Base-by-base conservation (phyloP, 2,797 vertebrate genomes). In the Pangasius mekongensis region DNA sequence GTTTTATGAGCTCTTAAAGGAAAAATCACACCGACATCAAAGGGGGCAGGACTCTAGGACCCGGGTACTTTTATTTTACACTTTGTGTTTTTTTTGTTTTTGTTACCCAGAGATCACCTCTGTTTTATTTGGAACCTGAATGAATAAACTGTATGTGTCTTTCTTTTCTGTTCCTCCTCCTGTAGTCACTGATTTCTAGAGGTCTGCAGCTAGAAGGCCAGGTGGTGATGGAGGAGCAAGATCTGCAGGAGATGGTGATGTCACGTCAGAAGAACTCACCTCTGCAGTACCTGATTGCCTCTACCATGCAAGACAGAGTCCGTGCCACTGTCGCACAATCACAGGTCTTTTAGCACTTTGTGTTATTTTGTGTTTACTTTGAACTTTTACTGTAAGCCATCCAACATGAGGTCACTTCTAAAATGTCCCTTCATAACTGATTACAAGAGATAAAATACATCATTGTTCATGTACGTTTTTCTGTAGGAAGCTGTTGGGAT, bases 171-270 rank as follows among this genome's bases (percentile, higher is more conserved):
- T 88, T 76, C 90, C 74, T 67, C 4, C 11, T 9, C 52, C 84
- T 87, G 91, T 89, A 99, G 98, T 92, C 90, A 36, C 93, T 98
- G 88, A 95, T 97, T 93, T 97, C 97, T 49, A 96, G 95, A 66
- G 97, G 97, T 54, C 91, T 97, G 16, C 96, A 95, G 66, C 95
- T 97, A 33, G 97, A 96, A 90, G 97, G 97, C 2, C 97, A 97
- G 91, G 93, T 97, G 86, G 96, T 96, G 89, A 97, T 95, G 88
- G 96, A 97, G 49, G 97, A 98, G 90, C 96, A 97, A 89, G 93
- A 94, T 58, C 78, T 98, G 83, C 97, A 97, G 69, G 91, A 97
- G 89, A 93, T 96, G 92, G 92, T 93, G 7, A 95, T 95, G 82
- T 94, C 87, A 0, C 92, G 90, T 90, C 96, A 96, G 91, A 96